Conservation (phyloP, 2,113 vertebrate species). For the Marmota monax region DNA sequence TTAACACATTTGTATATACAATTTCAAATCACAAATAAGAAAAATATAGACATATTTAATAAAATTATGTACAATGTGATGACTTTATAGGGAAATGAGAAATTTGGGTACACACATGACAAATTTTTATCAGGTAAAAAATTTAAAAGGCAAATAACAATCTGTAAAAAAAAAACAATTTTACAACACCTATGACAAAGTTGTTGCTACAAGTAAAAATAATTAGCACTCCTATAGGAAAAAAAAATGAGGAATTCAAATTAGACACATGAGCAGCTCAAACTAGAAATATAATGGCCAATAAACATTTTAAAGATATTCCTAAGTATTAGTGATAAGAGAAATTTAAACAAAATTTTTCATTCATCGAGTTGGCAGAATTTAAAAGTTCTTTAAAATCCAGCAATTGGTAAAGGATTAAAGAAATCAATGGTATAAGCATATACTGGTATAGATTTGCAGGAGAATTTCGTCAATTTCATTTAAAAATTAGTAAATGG, state of each 20-base stretch:
- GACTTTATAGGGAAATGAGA: neutral
- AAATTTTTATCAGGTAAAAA: neutral
- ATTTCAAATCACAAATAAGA: neutral
- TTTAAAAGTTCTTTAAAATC: neutral
- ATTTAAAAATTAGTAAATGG: neutral
- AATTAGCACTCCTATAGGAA: neutral
- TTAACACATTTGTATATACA: neutral
- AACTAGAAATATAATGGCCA: neutral
- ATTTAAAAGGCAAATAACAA: neutral
- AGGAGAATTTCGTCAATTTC: accelerated
- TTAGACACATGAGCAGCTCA: neutral
- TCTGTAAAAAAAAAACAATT: neutral
- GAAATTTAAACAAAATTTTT: neutral
- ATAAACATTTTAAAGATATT: neutral
- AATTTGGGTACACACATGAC: neutral
- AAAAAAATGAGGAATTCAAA: neutral
- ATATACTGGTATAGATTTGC: neutral
- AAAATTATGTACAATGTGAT: neutral
- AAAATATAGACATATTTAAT: neutral
- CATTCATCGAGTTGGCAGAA: neutral
- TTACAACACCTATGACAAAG: neutral
- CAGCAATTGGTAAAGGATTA: neutral
- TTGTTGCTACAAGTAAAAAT: neutral
- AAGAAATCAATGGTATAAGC: neutral
- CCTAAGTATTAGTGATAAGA: neutral